Base-by-base conservation (phyloP, 2,113 vertebrate genomes). In the Bujurquina vittata region DNA sequence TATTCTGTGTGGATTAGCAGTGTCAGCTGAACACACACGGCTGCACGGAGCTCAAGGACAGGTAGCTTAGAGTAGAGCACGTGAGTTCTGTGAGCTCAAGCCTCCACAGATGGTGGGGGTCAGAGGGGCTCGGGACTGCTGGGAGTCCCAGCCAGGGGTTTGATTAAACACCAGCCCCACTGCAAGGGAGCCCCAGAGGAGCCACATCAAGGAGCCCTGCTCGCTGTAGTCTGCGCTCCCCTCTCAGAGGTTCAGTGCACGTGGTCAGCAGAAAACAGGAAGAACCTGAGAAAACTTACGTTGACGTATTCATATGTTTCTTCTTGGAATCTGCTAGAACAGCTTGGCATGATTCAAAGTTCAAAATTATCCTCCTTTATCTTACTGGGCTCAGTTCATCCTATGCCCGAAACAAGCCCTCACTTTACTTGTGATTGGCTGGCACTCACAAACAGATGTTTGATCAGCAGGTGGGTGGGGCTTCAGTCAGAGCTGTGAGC, bases 91-190 rank as follows among this genome's bases (percentile, higher is more conserved):
- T 69, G 80, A 81, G 73, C 61, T 78, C 22, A 6, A 80, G 82
- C 83, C 75, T 84, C 69, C 78, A 62, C 92, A 94, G 91, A 93
- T 94, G 92, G 91, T 75, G 79, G 29, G 84, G 91, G 87, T 91
- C 90, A 91, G 74, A 55, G 56, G 86, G 58, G 75, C 88, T 52
- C 1, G 4, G 91, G 87, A 90, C 91, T 88, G 77, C 77, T 85
- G 94, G 91, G 93, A 88, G 61, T 56, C 55, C 26, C 90, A 92
- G 90, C 91, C 87, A 62, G 80, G 91, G 89, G 84, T 90, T 91
- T 94, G 93, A 94, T 95, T 93, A 93, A 94, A 93, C 93, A 94
- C 55, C 89, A 52, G 87, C 26, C 84, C 87, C 90, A 56, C 83
- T 72, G 76, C 75, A 83, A 88, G 87, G 87, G 85, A 26, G 60